Evolutionary conservation across 2,113 vertebrate species (phyloP).

Genomic region (Thryonomys swinderianus): DNA sequence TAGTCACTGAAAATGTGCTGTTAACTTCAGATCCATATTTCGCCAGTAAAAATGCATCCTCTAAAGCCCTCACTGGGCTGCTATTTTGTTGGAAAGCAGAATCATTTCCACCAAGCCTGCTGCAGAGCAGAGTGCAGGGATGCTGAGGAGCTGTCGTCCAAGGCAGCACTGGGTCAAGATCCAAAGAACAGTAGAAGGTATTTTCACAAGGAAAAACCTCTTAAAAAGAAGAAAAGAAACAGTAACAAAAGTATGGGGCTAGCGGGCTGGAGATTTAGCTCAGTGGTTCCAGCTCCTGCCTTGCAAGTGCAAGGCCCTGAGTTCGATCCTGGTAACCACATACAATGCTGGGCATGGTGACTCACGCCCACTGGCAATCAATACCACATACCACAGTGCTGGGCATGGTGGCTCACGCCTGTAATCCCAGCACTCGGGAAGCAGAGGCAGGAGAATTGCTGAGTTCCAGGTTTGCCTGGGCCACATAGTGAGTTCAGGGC

Average conservation of each 20-base stretch:
- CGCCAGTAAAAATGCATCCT: conserved; percentile 62
- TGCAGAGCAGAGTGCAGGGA: conserved; percentile 27
- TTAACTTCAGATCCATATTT: conserved; percentile 65
- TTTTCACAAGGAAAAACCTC: background rate
- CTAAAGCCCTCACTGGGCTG: conserved; percentile 58
- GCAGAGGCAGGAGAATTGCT: no score
- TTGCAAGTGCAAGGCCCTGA: no score
- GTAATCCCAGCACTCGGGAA: no score
- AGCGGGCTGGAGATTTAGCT: no score
- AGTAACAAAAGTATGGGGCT: background rate
- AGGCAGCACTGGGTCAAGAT: background rate
- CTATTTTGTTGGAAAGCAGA: conserved; percentile 70
- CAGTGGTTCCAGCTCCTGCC: no score
- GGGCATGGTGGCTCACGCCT: no score
- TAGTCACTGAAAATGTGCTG: conserved; percentile 30
- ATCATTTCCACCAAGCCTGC: conserved; percentile 70
- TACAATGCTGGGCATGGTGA: no score
- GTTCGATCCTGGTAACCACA: no score
- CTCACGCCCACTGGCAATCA: no score
- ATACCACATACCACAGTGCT: no score
- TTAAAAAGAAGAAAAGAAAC: background rate
- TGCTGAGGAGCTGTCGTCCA: conserved; percentile 49
- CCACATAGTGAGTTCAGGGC: no score
- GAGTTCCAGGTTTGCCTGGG: no score
- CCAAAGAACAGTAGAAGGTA: conserved; percentile 3